Conservation (phyloP, 2,888 invertebrate genomes). For the Coelinius sp. region DNA sequence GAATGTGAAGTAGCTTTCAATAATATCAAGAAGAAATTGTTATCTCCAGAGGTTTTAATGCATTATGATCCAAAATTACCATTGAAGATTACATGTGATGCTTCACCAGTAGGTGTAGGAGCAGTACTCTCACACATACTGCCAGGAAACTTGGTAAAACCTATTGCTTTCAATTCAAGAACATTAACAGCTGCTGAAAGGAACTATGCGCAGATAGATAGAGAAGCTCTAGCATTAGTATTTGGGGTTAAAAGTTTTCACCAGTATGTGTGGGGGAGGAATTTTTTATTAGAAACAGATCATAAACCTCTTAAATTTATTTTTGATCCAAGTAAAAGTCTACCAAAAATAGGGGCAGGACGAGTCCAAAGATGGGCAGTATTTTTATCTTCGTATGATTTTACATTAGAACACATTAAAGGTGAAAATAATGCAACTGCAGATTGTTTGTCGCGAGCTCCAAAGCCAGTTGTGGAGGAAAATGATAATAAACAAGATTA, state of each 20-base stretch:
- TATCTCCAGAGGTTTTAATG: background rate
- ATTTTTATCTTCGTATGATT: conserved; percentile 44
- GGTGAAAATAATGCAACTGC: conserved; percentile 16
- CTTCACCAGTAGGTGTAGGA: conserved; percentile 24
- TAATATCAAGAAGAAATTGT: background rate
- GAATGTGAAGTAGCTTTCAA: background rate
- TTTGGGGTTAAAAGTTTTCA: conserved; percentile 48
- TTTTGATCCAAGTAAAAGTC: conserved; percentile 38
- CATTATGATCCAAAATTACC: conserved; percentile 3
- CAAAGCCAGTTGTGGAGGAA: background rate
- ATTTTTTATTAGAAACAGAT: conserved; percentile 59
- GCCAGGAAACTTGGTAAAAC: background rate
- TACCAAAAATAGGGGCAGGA: conserved; percentile 50
- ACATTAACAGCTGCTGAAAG: background rate
- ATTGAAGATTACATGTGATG: conserved; percentile 23
- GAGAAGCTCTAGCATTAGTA: conserved; percentile 23
- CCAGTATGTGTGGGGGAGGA: conserved; percentile 48
- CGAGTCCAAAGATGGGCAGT: conserved; percentile 54
- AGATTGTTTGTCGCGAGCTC: conserved; percentile 28
- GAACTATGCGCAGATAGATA: background rate
- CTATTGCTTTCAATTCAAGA: conserved; percentile 10
- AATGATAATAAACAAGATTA: background rate
- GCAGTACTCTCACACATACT: conserved; percentile 28
- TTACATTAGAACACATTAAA: conserved; percentile 23
- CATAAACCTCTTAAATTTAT: conserved; percentile 59